Evolutionary conservation across 2,888 invertebrate genomes (phyloP), one percentile per base, ranked within the genome.

Genomic region (Drosophila formosana): DNA sequence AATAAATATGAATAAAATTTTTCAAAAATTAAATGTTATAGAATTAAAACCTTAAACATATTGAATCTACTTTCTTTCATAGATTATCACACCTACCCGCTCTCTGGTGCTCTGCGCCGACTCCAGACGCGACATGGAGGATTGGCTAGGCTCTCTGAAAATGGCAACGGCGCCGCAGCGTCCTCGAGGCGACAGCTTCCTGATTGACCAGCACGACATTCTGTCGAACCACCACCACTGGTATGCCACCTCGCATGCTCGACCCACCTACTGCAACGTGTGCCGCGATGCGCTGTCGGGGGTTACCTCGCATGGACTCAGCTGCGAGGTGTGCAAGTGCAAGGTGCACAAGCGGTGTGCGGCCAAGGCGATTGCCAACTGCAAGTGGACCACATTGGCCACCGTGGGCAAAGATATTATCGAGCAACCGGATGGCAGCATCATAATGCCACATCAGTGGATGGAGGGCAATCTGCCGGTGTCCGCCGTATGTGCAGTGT

Each of bases 381-480:
- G 99, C 94, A 99, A 99, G 92, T 99, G 99, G 99, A 99, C 98
- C 81, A 98, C 98, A 43, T 94, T 99, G 79, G 97, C 98, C 5
- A 97, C 97, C 45, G 96, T 99, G 63, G 98, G 98, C n/a, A 96
- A 96, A 89, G 97, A 98, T 82, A 96, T 98, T 62, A 97, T 98
- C 53, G 98, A 98, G 90, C 97, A 98, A 86, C 94, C 95, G 72
- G 98, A 98, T 91, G 97, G 98, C 93, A 96, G 95, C 91, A 96
- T 97, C 88, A 95, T 96, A 78, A 98, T 98, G 97, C 98, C 98
- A 11, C 99, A 99, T 93, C 99, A 99, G 91, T 99, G 99, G 99
- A 94, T 99, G 94, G 98, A 98, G 92, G 98, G 99, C 43, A 99
- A 99, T 93, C 93, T 99, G 77, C 98, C 98, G 3, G 98, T 98